phyloP scores from a whole-genome alignment of 2,113 vertebrate species.

The Mionectes macconnelli region DNA sequence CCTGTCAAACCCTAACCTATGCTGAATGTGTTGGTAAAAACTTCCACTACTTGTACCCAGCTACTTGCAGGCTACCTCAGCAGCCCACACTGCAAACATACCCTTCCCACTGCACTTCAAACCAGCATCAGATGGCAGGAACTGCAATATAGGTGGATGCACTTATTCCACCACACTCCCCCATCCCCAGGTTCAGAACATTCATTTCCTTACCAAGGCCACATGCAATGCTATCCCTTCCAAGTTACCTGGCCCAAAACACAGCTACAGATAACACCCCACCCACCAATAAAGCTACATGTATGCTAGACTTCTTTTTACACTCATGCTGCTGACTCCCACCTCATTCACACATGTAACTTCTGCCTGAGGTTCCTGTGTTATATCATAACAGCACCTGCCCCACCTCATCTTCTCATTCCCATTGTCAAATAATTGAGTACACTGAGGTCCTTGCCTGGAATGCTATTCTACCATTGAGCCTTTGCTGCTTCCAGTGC shows the following conservation, averaged over 20 bases:
- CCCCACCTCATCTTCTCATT: neutral
- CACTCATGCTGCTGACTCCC: neutral
- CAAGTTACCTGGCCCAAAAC: neutral
- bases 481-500: neutral
- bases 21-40: neutral
- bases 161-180: neutral
- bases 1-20: neutral
- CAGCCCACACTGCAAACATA: neutral
- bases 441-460: neutral
- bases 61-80: neutral
- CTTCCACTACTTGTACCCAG: neutral
- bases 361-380: neutral
- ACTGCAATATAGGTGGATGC: neutral
- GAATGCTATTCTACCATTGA: neutral
- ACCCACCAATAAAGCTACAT: neutral
- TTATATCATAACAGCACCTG: neutral
- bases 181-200: neutral
- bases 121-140: neutral
- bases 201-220: neutral
- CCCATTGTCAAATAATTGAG: neutral
- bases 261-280: neutral
- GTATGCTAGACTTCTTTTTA: neutral
- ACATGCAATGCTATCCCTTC: neutral
- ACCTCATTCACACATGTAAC: neutral
- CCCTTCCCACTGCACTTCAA: neutral